A percentile compares a stretch with the other conserved stretches of the same genome.
Evolutionary conservation across 2,113 vertebrate genomes (phyloP).

Genomic region (Oncorhynchus nerka): DNA sequence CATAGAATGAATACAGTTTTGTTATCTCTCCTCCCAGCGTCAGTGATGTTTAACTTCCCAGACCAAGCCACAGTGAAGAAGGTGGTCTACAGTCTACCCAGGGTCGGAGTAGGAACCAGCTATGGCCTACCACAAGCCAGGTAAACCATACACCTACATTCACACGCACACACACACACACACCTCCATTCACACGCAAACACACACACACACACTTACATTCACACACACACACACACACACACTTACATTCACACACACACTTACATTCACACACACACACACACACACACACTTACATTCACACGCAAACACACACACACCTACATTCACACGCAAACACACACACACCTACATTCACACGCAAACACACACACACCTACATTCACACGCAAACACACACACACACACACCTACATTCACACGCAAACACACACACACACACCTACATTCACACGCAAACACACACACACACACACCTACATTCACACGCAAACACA

Average conservation of each 20-base stretch:
- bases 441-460: not conserved
- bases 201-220: not conserved
- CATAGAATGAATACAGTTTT: slow-evolving; percentile 9
- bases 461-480: not conserved
- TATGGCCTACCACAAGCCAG: slow-evolving; percentile 97
- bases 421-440: not conserved
- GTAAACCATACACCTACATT: slow-evolving; percentile 64
- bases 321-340: not conserved
- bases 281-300: not conserved
- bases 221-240: not conserved
- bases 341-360: not conserved
- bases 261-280: not conserved
- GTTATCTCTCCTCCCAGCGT: slow-evolving; percentile 77
- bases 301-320: accelerated
- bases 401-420: not conserved
- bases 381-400: not conserved
- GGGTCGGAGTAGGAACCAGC: slow-evolving; percentile 97
- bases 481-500: not conserved
- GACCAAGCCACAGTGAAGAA: slow-evolving; percentile 97
- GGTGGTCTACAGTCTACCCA: slow-evolving; percentile 93
- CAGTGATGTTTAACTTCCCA: slow-evolving; percentile 98
- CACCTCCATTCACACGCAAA: not conserved
- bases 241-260: not conserved
- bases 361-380: not conserved
- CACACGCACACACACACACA: not conserved